These are phyloP conservation scores for Anser cygnoides DNA, from an alignment of 2,113 vertebrate genomes.

Conservation along the genomic window DNA sequence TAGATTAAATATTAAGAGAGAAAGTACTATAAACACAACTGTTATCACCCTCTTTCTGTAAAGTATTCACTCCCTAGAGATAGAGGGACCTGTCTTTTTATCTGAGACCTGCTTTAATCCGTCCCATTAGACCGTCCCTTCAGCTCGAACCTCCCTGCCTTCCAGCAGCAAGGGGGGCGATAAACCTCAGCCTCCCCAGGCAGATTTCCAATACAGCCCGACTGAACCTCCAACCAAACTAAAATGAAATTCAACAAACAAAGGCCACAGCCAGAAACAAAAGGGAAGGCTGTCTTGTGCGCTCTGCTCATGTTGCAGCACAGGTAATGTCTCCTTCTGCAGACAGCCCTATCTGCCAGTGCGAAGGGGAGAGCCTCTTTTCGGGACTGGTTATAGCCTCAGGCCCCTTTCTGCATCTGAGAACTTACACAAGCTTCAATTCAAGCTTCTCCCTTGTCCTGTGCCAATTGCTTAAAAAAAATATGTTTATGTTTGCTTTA, in stretches of 20 bases:
- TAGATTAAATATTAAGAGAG: constrained; percentile 7
- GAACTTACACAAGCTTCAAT: not conserved
- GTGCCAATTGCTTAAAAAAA: not conserved
- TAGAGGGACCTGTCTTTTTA: not conserved
- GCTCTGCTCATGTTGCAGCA: not conserved
- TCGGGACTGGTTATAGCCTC: not conserved
- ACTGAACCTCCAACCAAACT: constrained; percentile 25
- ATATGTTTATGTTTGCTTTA: not conserved
- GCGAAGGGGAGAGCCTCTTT: not conserved
- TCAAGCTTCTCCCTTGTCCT: not conserved
- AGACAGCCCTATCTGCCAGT: not conserved
- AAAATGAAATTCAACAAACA: constrained; percentile 22
- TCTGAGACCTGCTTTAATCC: constrained; percentile 37
- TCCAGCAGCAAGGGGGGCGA: not conserved
- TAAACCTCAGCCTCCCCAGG: not conserved
- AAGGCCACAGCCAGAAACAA: not conserved
- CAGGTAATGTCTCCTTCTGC: not conserved
- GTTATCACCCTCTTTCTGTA: constrained; percentile 30
- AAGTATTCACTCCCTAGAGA: constrained; percentile 37
- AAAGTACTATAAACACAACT: constrained; percentile 39
- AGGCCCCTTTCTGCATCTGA: not conserved
- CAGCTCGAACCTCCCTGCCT: constrained; percentile 6
- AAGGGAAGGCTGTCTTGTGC: not conserved
- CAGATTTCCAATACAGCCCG: not conserved
- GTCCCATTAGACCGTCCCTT: constrained; percentile 25